Evolutionary conservation across 2,113 vertebrate genomes (phyloP).

Genomic region (Phyllopteryx taeniolatus): DNA sequence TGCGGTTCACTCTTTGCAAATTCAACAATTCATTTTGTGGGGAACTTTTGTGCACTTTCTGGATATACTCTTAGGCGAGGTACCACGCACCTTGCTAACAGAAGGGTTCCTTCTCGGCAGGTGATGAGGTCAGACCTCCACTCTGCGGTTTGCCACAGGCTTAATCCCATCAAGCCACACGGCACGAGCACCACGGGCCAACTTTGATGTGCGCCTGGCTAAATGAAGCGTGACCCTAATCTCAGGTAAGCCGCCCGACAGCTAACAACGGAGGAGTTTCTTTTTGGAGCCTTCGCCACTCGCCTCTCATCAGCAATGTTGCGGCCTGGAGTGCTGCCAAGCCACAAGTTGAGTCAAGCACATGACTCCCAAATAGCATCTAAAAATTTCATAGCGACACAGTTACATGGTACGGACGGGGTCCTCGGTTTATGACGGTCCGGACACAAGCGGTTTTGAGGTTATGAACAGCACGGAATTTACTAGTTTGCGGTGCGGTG

Average conservation of each 20-base stretch:
- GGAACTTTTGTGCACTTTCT: no score
- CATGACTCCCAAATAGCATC: constrained; percentile 25
- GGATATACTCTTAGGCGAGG: constrained; percentile 7
- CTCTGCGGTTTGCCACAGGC: constrained; percentile 42
- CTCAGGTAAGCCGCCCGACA: constrained; percentile 51
- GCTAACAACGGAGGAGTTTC: constrained; percentile 47
- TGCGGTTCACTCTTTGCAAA: no score
- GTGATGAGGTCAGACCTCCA: constrained; percentile 41
- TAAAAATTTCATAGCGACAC: constrained; percentile 13
- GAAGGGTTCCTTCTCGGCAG: constrained; percentile 33
- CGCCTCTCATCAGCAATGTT: constrained; percentile 39
- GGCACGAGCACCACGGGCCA: constrained; percentile 58
- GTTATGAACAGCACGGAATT: neutral
- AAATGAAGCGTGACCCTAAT: constrained; percentile 63
- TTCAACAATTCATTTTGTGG: no score
- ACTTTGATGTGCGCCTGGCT: constrained; percentile 64
- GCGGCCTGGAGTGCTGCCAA: constrained; percentile 34
- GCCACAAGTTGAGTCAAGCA: constrained; percentile 39
- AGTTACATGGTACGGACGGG: neutral
- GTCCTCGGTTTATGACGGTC: neutral
- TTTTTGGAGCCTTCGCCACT: constrained; percentile 47
- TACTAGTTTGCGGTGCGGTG: neutral
- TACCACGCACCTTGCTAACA: constrained; percentile 43
- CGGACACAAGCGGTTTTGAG: neutral
- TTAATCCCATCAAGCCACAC: constrained; percentile 67